A percentile compares a stretch with the other conserved stretches of the same genome.
Evolutionary conservation across 2,113 vertebrate species (phyloP).

Genomic region (Gallinago media): DNA sequence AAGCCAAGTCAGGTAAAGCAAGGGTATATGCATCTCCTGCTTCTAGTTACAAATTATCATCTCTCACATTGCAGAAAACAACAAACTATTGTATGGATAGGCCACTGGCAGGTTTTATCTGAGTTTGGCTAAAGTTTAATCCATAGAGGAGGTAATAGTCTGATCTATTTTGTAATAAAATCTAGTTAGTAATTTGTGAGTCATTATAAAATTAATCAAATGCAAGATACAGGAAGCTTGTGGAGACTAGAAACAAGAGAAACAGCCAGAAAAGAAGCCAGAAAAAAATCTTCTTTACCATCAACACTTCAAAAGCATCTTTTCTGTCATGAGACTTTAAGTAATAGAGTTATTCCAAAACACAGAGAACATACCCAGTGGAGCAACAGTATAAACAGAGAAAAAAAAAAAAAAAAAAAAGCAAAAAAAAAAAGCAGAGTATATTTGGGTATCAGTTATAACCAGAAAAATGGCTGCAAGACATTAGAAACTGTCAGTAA

Average conservation of each 20-base stretch:
- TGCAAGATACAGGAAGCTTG: not conserved
- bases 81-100: not conserved
- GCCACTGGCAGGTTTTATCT: not conserved
- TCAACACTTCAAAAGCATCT: not conserved
- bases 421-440: not conserved
- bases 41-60: not conserved
- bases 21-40: not conserved
- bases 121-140: not conserved
- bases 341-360: not conserved
- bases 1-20: not conserved
- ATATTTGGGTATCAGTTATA: not conserved
- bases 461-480: not conserved
- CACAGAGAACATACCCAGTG: not conserved
- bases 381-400: not conserved
- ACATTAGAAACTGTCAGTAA: not conserved
- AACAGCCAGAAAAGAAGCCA: not conserved
- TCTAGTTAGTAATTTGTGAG: not conserved
- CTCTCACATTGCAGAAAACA: not conserved
- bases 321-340: not conserved
- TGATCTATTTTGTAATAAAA: not conserved
- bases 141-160: not conserved
- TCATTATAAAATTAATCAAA: not conserved
- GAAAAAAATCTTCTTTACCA: not conserved
- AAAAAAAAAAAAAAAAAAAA: not conserved
- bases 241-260: not conserved